phyloP scores from a whole-genome alignment of 2,113 vertebrate species.

The Psilopsiagon aurifrons region DNA sequence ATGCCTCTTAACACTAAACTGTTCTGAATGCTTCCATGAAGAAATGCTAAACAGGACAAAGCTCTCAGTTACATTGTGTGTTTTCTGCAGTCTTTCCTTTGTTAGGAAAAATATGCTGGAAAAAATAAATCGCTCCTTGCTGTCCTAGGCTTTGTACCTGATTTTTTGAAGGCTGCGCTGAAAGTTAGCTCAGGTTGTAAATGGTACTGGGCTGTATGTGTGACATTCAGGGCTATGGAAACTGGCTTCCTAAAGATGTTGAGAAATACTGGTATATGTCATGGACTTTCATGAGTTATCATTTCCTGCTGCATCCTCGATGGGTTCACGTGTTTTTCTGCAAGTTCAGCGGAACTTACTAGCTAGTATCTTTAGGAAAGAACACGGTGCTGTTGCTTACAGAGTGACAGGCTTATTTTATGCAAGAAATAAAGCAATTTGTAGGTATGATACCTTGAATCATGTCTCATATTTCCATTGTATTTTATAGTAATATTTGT shows the following conservation, averaged over 20 bases:
- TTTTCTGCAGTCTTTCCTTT: background rate
- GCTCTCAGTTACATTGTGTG: background rate
- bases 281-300: background rate
- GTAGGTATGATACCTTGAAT: background rate
- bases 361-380: background rate
- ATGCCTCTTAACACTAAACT: background rate
- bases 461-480: background rate
- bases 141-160: background rate
- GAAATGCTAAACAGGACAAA: background rate
- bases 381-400: background rate
- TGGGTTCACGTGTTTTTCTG: accelerated
- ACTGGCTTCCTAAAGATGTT: background rate
- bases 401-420: background rate
- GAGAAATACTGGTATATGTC: background rate
- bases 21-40: background rate
- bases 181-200: background rate
- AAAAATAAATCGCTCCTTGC: background rate
- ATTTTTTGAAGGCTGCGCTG: background rate
- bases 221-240: background rate
- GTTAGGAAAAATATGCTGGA: background rate
- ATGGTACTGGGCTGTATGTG: background rate
- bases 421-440: background rate
- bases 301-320: background rate
- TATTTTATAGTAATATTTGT: background rate
- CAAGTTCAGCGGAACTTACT: background rate